Evolutionary conservation across 1,140 invertebrate species (phyloP).

Genomic region (Drosophila lacertosa): DNA sequence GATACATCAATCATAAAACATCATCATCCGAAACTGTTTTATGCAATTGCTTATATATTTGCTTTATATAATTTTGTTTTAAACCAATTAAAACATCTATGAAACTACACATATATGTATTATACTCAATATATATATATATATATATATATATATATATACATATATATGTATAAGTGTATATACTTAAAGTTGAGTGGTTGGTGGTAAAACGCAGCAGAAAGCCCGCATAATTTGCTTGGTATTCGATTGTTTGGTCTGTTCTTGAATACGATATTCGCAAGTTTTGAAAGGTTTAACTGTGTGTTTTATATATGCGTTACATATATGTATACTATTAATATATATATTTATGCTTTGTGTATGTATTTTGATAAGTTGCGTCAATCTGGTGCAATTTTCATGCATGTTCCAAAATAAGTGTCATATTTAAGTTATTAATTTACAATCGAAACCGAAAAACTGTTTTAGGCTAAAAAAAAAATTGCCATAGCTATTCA

Average conservation of each 20-base stretch:
- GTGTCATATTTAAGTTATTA: slow-evolving; percentile 43
- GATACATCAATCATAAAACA: slow-evolving; percentile 59
- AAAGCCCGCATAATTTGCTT: slow-evolving; percentile 25
- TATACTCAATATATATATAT: slow-evolving; percentile 29
- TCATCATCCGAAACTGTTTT: slow-evolving; percentile 36
- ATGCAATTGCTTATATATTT: slow-evolving; percentile 41
- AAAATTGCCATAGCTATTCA: slow-evolving; percentile 7
- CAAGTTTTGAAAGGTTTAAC: not conserved
- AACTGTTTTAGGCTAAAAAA: slow-evolving; percentile 10
- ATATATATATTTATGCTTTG: slow-evolving; percentile 39
- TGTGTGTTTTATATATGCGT: slow-evolving; percentile 9
- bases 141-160: slow-evolving; percentile 40
- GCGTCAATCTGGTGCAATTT: slow-evolving; percentile 12
- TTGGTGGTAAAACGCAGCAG: slow-evolving; percentile 43
- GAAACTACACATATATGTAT: slow-evolving; percentile 53
- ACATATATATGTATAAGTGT: slow-evolving; percentile 39
- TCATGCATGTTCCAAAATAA: slow-evolving; percentile 1
- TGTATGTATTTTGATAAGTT: slow-evolving; percentile 17
- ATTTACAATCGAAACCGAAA: slow-evolving; percentile 78
- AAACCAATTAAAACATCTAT: slow-evolving; percentile 72
- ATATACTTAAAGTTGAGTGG: slow-evolving; percentile 41
- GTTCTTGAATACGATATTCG: slow-evolving; percentile 3
- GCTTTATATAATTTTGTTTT: slow-evolving; percentile 52
- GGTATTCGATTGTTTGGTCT: slow-evolving; percentile 45
- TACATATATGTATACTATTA: slow-evolving; percentile 8